Evolutionary conservation across 2,888 invertebrate species (phyloP).

Genomic region (Cheilosia scutellata): DNA sequence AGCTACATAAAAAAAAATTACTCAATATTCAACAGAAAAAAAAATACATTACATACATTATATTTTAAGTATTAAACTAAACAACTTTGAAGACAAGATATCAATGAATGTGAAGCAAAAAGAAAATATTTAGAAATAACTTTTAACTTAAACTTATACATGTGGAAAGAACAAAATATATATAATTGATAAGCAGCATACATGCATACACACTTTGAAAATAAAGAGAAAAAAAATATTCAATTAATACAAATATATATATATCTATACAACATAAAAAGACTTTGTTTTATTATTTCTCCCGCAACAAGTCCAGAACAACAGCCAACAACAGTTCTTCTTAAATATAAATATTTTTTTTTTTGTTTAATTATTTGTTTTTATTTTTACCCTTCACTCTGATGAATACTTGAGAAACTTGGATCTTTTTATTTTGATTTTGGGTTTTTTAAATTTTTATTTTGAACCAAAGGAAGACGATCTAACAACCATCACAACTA

Average conservation of each 20-base stretch:
- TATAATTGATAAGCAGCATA: constrained; percentile 56
- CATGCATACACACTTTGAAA: constrained; percentile 69
- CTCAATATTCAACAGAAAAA: constrained; percentile 62
- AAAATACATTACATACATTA: constrained; percentile 66
- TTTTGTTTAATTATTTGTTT: constrained; percentile 4
- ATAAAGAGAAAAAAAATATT: constrained; percentile 58
- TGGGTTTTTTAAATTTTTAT: constrained; percentile 20
- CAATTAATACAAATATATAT: constrained; percentile 76
- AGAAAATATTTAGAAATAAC: constrained; percentile 56
- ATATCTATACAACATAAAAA: constrained; percentile 76
- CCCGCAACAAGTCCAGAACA: constrained; percentile 73
- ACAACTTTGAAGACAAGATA: constrained; percentile 46
- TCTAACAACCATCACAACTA: constrained; percentile 49
- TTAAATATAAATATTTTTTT: constrained; percentile 13
- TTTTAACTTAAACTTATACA: constrained; percentile 57
- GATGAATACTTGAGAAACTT: constrained; percentile 71
- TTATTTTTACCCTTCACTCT: constrained; percentile 62
- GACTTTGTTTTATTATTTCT: constrained; percentile 74
- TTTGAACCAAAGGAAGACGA: constrained; percentile 63
- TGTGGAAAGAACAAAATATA: constrained; percentile 59
- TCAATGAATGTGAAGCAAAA: constrained; percentile 68
- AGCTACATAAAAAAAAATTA: constrained; percentile 55
- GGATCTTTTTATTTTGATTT: constrained; percentile 37
- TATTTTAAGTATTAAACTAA: constrained; percentile 66
- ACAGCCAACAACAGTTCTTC: constrained; percentile 68